Percentiles rank a stretch among this genome's conserved stretches.
These are phyloP conservation scores for Labeo calbasu DNA, from an alignment of 2,797 vertebrate genomes.

Conservation along the genomic window DNA sequence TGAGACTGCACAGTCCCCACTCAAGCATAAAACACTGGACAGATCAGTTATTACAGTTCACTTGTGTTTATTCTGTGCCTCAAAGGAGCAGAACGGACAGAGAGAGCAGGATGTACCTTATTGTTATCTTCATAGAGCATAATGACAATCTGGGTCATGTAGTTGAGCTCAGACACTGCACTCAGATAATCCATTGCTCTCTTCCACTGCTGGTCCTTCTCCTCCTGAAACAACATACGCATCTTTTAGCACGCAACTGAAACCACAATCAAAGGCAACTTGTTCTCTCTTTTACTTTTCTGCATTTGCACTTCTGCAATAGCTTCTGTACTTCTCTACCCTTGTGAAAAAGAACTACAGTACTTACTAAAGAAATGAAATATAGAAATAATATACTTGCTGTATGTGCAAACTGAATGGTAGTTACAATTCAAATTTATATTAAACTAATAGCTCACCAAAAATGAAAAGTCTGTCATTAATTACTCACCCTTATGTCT, in stretches of 20 bases:
- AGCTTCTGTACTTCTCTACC: not conserved
- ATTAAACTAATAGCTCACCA: not conserved
- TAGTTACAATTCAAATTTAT: not conserved
- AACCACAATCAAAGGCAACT: not conserved
- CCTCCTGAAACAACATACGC: conserved; percentile 80
- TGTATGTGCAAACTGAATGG: not conserved
- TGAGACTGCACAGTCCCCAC: conserved; percentile 12
- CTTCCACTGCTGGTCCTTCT: conserved; percentile 96
- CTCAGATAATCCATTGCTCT: conserved; percentile 97
- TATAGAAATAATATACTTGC: not conserved
- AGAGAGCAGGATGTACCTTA: conserved; percentile 78
- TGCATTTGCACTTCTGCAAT: not conserved
- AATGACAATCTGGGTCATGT: conserved; percentile 99
- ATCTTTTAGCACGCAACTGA: not conserved
- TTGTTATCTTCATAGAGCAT: conserved; percentile 99
- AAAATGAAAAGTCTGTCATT: too few relatives aligned
- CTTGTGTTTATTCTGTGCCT: conserved; percentile 21
- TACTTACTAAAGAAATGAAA: not conserved
- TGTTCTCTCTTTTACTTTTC: not conserved
- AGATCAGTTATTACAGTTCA: conserved; percentile 8
- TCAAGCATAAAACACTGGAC: not conserved
- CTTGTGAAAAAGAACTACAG: not conserved
- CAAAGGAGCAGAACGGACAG: not conserved
- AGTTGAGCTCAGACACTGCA: conserved; percentile 97
- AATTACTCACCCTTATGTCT: too few relatives aligned